Conservation (phyloP, 2,113 vertebrate species). For the Rhinoptilus africanus region DNA sequence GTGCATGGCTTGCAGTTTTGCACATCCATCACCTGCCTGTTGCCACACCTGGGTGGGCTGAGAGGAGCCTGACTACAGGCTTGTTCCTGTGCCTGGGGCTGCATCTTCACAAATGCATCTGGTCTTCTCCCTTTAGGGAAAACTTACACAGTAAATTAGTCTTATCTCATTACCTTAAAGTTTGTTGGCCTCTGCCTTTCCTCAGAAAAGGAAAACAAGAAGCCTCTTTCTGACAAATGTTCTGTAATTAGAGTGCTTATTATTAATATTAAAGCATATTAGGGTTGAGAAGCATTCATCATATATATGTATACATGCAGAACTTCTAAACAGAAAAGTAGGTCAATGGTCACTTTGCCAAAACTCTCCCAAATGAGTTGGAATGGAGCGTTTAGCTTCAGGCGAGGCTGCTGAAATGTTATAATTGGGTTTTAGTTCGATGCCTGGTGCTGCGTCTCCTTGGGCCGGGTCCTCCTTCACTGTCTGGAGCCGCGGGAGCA, state of each 20-base stretch:
- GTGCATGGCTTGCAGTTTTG: background rate
- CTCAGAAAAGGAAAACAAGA: background rate
- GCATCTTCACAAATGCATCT: background rate
- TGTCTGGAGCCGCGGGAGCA: accelerated
- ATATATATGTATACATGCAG: background rate
- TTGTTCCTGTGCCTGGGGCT: background rate
- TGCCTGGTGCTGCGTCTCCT: background rate
- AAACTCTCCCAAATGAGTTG: background rate
- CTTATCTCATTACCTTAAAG: background rate
- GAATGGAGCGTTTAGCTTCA: background rate
- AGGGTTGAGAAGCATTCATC: background rate
- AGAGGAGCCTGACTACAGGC: background rate
- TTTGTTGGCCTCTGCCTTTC: background rate
- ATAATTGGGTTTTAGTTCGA: background rate
- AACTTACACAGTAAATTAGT: background rate
- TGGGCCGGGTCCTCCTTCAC: accelerated
- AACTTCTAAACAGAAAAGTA: background rate
- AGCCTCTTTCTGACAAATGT: background rate
- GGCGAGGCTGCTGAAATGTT: background rate
- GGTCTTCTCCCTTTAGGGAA: background rate
- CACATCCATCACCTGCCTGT: background rate
- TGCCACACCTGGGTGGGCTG: background rate
- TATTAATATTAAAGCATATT: background rate
- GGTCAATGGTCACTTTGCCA: background rate
- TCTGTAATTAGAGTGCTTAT: background rate